Base-by-base conservation (phyloP, 2,113 vertebrate species). In the Pseudorhombus dupliciocellatus region DNA sequence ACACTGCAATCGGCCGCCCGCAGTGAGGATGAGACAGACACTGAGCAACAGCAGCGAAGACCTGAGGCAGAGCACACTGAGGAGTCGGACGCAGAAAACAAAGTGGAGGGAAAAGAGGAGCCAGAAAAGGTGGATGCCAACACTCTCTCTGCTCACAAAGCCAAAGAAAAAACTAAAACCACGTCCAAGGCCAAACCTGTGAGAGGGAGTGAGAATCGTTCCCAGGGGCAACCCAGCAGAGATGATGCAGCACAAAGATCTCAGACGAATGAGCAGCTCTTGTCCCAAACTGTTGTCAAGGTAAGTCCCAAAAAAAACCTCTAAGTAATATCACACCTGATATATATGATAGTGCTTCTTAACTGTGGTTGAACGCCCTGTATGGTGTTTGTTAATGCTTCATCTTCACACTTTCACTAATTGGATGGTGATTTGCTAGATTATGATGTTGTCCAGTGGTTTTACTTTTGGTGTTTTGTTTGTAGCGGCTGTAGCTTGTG, bases 11-110 rank as follows among this genome's bases (percentile, higher is more conserved):
- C 64, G 5, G 70, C 60, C 2, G 15, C 2, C 2, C 54, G 24
- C 80, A 69, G 59, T 7, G 79, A 74, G 7, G 82, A 92, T 26
- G 87, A 93, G 61, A 53, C 15, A 0, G 91, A 92, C n/a, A 31
- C 14, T 1, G 15, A 4, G 11, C 50, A 0, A n/a, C 10, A 0
- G 0, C 65, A 75, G 50, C 24, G n/a, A 30, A 7, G 5, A 24
- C 3, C 34, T 25, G 79, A 84, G 21, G 8, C 1, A 7, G 77
- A 44, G 57, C 64, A 66, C 15, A 55, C 73, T 10, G 20, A 24
- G 14, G 76, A 66, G 20, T 62, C 70, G 1, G 78, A 77, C 18
- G 48, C 62, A 48, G 80, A 70, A 56, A 61, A 72, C 15, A 56
- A 69, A 37, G 68, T 0, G 44, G 62, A 77, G 51, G 8, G n/a